Base-by-base conservation (phyloP, 1,140 invertebrate genomes). In the Aphelenchoides avenae region DNA sequence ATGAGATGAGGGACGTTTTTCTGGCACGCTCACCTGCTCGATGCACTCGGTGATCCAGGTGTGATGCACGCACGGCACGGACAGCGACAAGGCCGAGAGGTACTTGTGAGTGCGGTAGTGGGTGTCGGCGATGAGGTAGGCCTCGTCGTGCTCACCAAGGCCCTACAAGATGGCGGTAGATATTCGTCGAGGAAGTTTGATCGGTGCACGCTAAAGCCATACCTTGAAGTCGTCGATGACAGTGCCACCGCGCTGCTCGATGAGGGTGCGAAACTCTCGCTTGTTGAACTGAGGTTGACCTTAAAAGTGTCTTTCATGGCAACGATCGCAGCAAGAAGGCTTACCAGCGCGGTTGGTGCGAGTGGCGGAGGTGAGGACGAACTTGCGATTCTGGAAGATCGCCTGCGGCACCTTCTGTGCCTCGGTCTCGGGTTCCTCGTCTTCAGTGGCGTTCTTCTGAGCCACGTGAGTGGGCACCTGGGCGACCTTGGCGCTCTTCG, bases 101-200 rank as follows among this genome's bases (percentile, higher is more conserved):
- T 75, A 75, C 43, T 75, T 75, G 53, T 75, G 71, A 6, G 72
- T 75, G 3, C 72, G 67, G 41, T 75, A 75, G 50, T 55, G 61
- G 0, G 68, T 72, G 52, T 75, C 72, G n/a, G 74, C 73, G 48
- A 75, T 65, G 5, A 75, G 54, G 46, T 51, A 73, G 2, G 55
- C 60, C 6, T 50, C 48, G 2, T 36, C 34, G 3, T 40, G 53
- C 1, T 30, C 37, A 6, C 56, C 13, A 6, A 51, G 15, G 6
- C 48, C 47, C 37, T 68, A 44, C 52, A 40, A 11, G 11, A 31
- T n/a, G n/a, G n/a, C n/a, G 15, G 56, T 13, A 30, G 9, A 13
- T 59, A n/a, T n/a, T n/a, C n/a, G n/a, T n/a, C n/a, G n/a, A n/a
- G n/a, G n/a, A n/a, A n/a, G n/a, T n/a, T n/a, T n/a, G n/a, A n/a